A percentile compares a stretch with the other conserved stretches of the same genome.
These are phyloP conservation scores for Lepidurus arcticus DNA, from an alignment of 1,140 invertebrate species.

Conservation along the genomic window DNA sequence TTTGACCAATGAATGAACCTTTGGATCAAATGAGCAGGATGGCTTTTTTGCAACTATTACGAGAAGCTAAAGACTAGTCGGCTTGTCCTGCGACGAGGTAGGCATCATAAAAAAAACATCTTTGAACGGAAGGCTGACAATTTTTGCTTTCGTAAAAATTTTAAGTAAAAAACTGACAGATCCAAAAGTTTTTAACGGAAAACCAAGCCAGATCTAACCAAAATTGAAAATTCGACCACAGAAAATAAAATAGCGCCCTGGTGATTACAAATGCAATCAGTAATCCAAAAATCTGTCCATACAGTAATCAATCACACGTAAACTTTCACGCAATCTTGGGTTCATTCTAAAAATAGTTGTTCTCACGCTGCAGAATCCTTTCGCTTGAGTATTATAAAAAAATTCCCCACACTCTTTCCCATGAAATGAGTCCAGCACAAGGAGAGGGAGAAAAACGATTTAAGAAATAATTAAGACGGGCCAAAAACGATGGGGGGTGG, in stretches of 20 bases:
- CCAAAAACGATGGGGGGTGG: not conserved
- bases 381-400: constrained; percentile 22
- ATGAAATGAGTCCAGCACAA: not conserved
- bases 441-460: not conserved
- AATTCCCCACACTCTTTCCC: not conserved
- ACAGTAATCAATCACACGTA: not conserved
- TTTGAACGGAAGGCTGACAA: not conserved
- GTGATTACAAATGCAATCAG: constrained; percentile 7
- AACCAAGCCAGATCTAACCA: not conserved
- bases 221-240: not conserved
- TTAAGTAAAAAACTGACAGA: not conserved
- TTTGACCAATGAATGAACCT: constrained; percentile 15
- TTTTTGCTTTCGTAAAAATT: not conserved
- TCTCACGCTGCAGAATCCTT: constrained; percentile 17
- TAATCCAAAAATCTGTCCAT: constrained; percentile 6
- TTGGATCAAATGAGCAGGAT: constrained; percentile 18
- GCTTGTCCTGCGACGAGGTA: constrained; percentile 20
- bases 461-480: not conserved
- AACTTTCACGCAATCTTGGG: constrained; percentile 1
- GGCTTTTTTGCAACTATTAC: constrained; percentile 16
- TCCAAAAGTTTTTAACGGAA: not conserved
- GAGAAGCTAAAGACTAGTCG: constrained; percentile 19
- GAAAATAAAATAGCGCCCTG: constrained; percentile 4
- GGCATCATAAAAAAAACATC: not conserved
- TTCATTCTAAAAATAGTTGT: constrained; percentile 20